phyloP scores from a whole-genome alignment of 2,797 vertebrate genomes.

The Molossus alvarezi region DNA sequence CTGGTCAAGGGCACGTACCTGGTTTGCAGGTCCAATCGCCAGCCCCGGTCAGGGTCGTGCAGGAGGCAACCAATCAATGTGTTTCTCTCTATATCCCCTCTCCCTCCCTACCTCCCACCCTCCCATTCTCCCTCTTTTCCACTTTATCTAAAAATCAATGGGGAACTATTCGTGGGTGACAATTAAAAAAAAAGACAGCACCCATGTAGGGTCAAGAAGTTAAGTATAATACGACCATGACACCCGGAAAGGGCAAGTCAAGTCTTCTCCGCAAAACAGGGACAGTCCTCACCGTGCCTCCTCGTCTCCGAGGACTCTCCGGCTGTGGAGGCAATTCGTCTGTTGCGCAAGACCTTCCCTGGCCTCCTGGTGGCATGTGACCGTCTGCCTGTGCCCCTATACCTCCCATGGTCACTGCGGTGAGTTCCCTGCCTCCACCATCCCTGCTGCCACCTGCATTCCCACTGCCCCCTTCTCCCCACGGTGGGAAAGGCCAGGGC shows the following conservation, averaged over 20 bases:
- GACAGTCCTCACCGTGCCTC: neutral
- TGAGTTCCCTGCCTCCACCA: constrained; percentile 87
- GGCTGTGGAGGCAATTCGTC: constrained; percentile 93
- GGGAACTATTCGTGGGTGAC: no score
- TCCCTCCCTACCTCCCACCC: no score
- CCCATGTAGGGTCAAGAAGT: neutral
- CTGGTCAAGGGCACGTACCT: no score
- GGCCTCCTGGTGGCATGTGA: constrained; percentile 96
- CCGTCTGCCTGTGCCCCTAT: constrained; percentile 97
- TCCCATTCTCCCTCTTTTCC: no score
- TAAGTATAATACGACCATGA: neutral
- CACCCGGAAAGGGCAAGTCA: neutral
- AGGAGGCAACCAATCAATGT: no score
- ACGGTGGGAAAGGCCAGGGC: rapidly evolving
- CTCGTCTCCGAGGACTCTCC: constrained; percentile 91
- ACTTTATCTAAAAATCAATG: no score
- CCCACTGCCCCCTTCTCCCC: neutral
- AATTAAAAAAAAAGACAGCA: neutral
- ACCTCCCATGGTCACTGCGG: constrained; percentile 98
- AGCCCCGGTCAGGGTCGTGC: no score
- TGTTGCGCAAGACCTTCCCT: constrained; percentile 93
- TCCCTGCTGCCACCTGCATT: neutral
- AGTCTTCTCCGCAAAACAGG: neutral
- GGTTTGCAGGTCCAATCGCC: no score
- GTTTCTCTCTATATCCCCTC: no score